Base-by-base conservation (phyloP, 1,140 invertebrate genomes). In the Monochamus saltuarius region DNA sequence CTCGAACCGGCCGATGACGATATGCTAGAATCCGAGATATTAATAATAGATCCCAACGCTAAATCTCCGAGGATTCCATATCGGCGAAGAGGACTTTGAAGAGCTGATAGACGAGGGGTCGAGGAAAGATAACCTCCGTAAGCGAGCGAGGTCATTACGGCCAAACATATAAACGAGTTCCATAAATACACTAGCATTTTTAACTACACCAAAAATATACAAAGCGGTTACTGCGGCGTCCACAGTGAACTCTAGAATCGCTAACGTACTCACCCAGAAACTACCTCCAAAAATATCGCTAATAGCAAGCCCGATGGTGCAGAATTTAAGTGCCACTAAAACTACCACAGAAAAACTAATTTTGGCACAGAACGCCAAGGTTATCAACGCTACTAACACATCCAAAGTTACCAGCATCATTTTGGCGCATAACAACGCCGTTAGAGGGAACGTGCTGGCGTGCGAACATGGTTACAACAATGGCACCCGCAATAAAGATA, bases 61-160 rank as follows among this genome's bases (percentile, higher is more conserved):
- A 83, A 84, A 61, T 84, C 83, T 0, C 83, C 0, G 83, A 85
- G 55, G 82, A 85, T 47, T 80, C 82, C 17, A 81, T 84, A 39
- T 80, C 83, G 0, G 86, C 85, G 83, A 84, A 64, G 82, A 84
- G 67, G 83, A 84, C 68, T 84, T 85, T 47, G 79, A 84, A 45
- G 83, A 85, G 61, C 66, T 84, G 1, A 84, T 84, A 11, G 83
- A 84, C 60, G 79, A 81, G 62, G 75, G 82, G 52, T 78, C 79
- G 56, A 73, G 80, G 49, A 78, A 83, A 74, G 80, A 80, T 52
- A 77, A 79, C 64, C 51, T 68, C 7, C 69, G 80, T 50, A 78
- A 66, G 54, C 22, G 22, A 29, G 22, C 22, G 39, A 61, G 45
- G 67, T 69, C 42, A 62, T 67, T 7, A 47, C 69, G 13, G 59